phyloP scores from a whole-genome alignment of 2,797 vertebrate species.

The Amblyopsis hoosieri region DNA sequence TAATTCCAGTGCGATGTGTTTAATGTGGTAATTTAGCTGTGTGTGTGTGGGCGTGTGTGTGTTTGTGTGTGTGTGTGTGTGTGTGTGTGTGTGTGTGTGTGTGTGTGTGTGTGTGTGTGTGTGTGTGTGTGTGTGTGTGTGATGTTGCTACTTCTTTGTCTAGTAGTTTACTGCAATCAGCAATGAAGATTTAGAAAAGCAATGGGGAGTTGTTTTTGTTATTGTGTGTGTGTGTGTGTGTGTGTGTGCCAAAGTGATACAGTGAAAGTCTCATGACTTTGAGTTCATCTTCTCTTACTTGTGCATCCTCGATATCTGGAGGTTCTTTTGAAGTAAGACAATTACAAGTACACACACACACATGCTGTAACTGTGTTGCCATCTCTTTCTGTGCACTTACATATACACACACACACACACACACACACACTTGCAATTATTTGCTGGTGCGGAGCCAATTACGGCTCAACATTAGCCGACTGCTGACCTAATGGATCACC shows the following conservation, averaged over 20 bases:
- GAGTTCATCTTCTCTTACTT: slow-evolving; percentile 35
- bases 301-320: slow-evolving; percentile 31
- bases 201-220: neutral
- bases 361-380: too few species aligned
- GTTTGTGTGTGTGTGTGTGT: slow-evolving; percentile 1
- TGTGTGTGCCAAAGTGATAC: neutral
- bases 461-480: slow-evolving; percentile 12
- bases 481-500: slow-evolving; percentile 19
- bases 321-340: slow-evolving; percentile 50
- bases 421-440: neutral
- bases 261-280: slow-evolving; percentile 36
- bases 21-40: neutral
- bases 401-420: neutral
- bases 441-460: slow-evolving; percentile 17
- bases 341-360: slow-evolving; percentile 34
- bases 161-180: neutral
- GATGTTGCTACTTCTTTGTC: too few species aligned
- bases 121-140: slow-evolving; percentile 1
- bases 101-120: too few species aligned
- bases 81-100: slow-evolving; percentile 1
- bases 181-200: neutral
- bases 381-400: neutral
- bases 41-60: neutral
- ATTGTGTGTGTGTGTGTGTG: slow-evolving; percentile 4
- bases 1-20: neutral